Evolutionary conservation across 2,797 vertebrate genomes (phyloP), one percentile per base, ranked within the genome.

Genomic region (Bovichtus diacanthus): DNA sequence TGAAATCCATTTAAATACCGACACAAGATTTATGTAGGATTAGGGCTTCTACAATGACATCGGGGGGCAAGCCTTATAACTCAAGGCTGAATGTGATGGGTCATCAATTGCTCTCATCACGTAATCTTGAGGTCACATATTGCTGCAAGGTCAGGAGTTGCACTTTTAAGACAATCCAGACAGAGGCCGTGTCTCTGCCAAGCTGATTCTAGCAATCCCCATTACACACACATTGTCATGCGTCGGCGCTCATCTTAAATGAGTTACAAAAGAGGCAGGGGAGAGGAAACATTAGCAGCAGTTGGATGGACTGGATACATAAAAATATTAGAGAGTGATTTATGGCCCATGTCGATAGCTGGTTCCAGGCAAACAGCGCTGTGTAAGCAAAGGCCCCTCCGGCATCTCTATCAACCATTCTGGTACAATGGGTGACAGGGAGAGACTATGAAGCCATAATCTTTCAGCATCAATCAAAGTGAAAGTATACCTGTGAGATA

Each of bases 301-400:
- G 88, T 67, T 74, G 86, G 73, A 92, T 68, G 83, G 85, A 84
- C 79, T 79, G 74, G 79, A 87, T 74, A 90, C 82, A 90, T 87
- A 86, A 88, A 90, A 91, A 93, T 89, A 87, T 91, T 86, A 87
- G 74, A 74, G 71, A 70, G 81, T 91, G 91, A 95, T 94, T 93
- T 92, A 94, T 94, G 89, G 88, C 58, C 79, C 53, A 12, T 84
- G 87, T 84, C 86, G 76, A 92, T 87, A 82, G 84, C 81, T 86
- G 68, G 86, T 90, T 90, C 63, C 70, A 88, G 84, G 79, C 83
- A 92, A 92, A 93, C 84, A 84, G 66, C 69, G 75, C 81, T 85
- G 89, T 74, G 87, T 87, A 90, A 93, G 90, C 90, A 88, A 61
- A 90, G 76, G 80, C 69, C 76, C 85, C 73, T 74, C 78, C n/a